Base-by-base conservation (phyloP, 2,888 invertebrate genomes). In the Andrena bucephala region DNA sequence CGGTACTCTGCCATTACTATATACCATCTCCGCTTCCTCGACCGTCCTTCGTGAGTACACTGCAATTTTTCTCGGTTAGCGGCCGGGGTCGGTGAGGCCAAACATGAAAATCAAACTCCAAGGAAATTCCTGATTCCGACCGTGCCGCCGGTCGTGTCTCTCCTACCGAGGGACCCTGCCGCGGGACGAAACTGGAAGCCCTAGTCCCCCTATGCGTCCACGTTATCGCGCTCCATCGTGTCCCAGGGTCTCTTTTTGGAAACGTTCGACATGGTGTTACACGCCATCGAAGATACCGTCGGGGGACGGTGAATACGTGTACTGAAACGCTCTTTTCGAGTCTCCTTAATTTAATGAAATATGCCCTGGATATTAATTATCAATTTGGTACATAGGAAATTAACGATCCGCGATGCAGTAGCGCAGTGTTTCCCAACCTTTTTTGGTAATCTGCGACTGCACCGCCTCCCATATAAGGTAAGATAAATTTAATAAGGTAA, bases 21-120 rank as follows among this genome's bases (percentile, higher is more conserved):
- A 33, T 36, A 54, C 70, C 68, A 48, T 74, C 73, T 70, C 78
- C 67, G 48, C 82, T 83, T 86, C 86, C 86, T 77, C 83, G 78
- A 77, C 71, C 82, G 81, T 84, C 84, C 85, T 88, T 87, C 84
- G 85, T 31, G 82, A 81, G 78, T 72, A 73, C 80, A 69, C 74
- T 65, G 80, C 83, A 77, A 85, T 87, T 88, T 88, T 88, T 85
- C 83, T 88, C 86, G 84, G 75, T 85, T 84, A 77, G 67, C 72
- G 59, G 76, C 33, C 36, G 78, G 54, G 42, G 57, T 73, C 70
- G 70, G 60, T n/a, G 71, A 72, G 73, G 73, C 63, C 70, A 76
- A 81, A 73, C 83, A 76, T 70, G 79, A 84, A 74, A 87, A 87
- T 80, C 80, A 65, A 72, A 71, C 60, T 68, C 65, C 20, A 71